phyloP scores from a whole-genome alignment of 92 coral and sea anemone species.

The Bergia sp. region DNA sequence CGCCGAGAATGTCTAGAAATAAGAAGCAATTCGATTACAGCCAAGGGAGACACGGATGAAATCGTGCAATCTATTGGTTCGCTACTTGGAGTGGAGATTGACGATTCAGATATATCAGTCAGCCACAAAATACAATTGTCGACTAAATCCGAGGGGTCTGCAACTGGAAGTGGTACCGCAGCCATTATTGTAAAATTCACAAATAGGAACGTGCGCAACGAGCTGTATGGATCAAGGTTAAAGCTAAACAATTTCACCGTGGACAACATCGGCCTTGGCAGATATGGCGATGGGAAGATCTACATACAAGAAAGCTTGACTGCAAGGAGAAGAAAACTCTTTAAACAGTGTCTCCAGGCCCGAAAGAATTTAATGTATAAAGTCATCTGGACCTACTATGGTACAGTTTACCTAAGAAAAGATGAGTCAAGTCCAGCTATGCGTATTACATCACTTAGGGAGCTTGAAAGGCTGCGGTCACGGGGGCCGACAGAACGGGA shows the following conservation, averaged over 20 bases:
- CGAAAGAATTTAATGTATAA: constrained; percentile 25
- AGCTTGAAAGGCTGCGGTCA: not conserved
- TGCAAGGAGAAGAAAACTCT: constrained; percentile 41
- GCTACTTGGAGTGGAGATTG: not conserved
- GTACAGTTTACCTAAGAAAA: constrained; percentile 28
- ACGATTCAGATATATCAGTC: constrained; percentile 14
- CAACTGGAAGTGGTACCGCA: not conserved
- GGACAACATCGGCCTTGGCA: constrained; percentile 16
- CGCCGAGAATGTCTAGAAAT: constrained; percentile 35
- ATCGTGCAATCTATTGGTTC: not conserved
- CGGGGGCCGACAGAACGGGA: not conserved
- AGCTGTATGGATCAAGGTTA: constrained; percentile 12
- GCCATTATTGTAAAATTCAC: constrained; percentile 32
- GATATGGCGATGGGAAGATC: constrained; percentile 37
- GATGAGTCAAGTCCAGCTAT: constrained; percentile 38
- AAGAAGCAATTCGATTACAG: not conserved
- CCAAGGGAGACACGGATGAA: not conserved
- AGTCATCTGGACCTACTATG: constrained; percentile 46
- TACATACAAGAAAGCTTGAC: constrained; percentile 49
- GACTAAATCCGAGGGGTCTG: not conserved
- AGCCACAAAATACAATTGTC: constrained; percentile 21
- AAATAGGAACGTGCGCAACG: constrained; percentile 17
- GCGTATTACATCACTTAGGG: constrained; percentile 29
- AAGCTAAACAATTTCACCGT: constrained; percentile 29
- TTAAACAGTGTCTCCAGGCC: constrained; percentile 19